These are phyloP conservation scores for Strix occidentalis DNA, from an alignment of 2,797 vertebrate genomes.

Conservation along the genomic window DNA sequence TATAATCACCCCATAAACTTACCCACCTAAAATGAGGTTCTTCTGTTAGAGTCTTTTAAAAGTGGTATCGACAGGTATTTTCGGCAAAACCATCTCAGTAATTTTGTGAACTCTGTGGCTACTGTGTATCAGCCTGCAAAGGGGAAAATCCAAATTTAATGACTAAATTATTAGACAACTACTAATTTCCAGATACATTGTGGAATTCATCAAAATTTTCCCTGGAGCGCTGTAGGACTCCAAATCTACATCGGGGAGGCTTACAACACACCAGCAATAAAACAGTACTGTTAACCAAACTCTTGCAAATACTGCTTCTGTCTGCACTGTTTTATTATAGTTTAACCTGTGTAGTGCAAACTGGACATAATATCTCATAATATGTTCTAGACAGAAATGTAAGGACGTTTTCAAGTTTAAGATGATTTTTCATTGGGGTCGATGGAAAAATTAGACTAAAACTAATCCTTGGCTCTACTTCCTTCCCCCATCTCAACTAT, in stretches of 20 bases:
- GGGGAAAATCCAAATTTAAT: conserved; percentile 31
- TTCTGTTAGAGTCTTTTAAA: conserved; percentile 37
- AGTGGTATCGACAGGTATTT: conserved; percentile 16
- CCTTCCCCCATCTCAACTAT: neutral
- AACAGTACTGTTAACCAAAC: neutral
- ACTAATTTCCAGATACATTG: neutral
- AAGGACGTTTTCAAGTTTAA: neutral
- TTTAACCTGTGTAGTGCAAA: neutral
- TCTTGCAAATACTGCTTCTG: neutral
- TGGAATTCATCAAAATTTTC: neutral
- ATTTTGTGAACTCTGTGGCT: conserved; percentile 21
- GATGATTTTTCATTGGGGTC: neutral
- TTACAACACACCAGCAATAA: neutral
- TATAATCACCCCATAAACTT: neutral
- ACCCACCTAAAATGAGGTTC: conserved; percentile 43
- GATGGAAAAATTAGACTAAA: neutral
- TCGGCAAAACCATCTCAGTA: conserved; percentile 30
- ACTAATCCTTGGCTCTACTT: neutral
- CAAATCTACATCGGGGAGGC: neutral
- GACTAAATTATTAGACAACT: neutral
- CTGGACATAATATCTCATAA: neutral
- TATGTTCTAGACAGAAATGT: neutral
- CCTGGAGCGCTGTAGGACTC: neutral
- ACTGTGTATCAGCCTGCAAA: conserved; percentile 41
- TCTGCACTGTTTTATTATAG: neutral